Evolutionary conservation across 2,797 vertebrate species (phyloP).

Genomic region (Malacoraja senta): DNA sequence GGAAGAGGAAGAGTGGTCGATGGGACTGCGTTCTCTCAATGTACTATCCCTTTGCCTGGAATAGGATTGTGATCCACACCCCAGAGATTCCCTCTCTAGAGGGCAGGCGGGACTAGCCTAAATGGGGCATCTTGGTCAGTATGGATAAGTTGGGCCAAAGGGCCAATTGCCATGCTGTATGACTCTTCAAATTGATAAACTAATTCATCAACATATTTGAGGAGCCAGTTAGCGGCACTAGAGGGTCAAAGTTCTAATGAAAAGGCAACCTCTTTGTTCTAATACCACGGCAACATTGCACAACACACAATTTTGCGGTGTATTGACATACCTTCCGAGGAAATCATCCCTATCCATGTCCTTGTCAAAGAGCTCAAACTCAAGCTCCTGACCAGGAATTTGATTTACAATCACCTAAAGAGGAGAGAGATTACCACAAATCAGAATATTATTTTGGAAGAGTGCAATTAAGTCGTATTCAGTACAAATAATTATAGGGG

Average conservation of each 20-base stretch:
- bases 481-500: not conserved
- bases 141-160: no score
- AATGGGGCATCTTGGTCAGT: no score
- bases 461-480: not conserved
- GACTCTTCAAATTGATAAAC: not conserved
- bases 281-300: not conserved
- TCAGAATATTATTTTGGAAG: not conserved
- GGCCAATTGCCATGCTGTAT: no score
- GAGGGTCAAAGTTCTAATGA: not conserved
- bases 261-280: not conserved
- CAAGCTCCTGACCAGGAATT: conserved; percentile 81
- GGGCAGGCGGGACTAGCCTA: no score
- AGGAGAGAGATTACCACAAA: conserved; percentile 25
- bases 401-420: conserved; percentile 72
- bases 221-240: not conserved
- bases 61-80: not conserved
- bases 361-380: conserved; percentile 83
- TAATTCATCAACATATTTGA: not conserved
- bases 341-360: conserved; percentile 88
- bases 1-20: not conserved
- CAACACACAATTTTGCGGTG: not conserved
- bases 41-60: not conserved
- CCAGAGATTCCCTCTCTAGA: not conserved
- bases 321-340: conserved; percentile 68
- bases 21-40: not conserved